Base-by-base conservation (phyloP, 2,888 invertebrate species). In the Caenorhabditis afra region DNA sequence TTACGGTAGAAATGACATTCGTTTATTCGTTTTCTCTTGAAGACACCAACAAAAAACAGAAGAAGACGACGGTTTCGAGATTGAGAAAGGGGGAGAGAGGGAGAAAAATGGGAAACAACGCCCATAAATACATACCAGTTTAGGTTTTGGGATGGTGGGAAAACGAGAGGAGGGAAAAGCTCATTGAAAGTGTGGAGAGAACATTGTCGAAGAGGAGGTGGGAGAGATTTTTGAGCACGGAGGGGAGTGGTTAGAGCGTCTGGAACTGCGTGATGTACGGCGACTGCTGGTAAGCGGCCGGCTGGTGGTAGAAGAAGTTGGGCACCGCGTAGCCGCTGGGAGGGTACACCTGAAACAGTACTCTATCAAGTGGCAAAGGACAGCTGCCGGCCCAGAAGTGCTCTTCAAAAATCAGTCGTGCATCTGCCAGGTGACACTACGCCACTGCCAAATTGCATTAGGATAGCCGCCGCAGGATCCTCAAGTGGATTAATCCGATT, bases 401-500 rank as follows among this genome's bases (percentile, higher is more conserved):
- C 67, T 29, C 75, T 75, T 75, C 66, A 75, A 59, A 61, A 65
- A 74, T 66, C 55, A 75, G 52, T 22, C 20, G 45, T 47, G 49
- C 73, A 67, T 62, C 70, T 70, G 71, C 65, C 76, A 70, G 76
- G 76, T 77, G 70, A 65, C 64, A 59, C 18, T 22, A 47, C 41
- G 41, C n/a, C 23, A 37, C 20, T 8, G 55, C 47, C 66, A 68
- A 77, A 77, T 77, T 77, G 58, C 59, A 68, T 77, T 65, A 58
- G 59, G 47, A 16, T 62, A 14, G 67, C 45, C 58, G 58, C 58
- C 37, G 59, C 29, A 49, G 57, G 67, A 62, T 57, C 52, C 76
- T 59, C 61, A 52, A 77, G 66, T 66, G 65, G 58, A 52, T 29
- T 64, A 65, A 62, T 70, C 70, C 64, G 53, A 78, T 71, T 22